phyloP scores from a whole-genome alignment of 2,113 vertebrate genomes.

The Empidonax alnorum region DNA sequence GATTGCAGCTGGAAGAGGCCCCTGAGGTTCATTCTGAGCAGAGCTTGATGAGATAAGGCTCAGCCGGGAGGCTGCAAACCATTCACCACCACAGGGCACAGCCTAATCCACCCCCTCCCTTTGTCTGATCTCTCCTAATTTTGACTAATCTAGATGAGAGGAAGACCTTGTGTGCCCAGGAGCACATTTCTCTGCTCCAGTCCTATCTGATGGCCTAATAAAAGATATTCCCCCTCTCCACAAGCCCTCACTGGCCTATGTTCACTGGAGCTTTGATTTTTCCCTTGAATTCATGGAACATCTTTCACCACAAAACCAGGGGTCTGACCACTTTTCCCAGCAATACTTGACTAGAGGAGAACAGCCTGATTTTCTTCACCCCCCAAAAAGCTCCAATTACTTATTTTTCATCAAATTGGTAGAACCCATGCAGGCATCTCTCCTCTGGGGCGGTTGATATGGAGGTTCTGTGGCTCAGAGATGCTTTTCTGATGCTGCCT shows the following conservation, averaged over 20 bases:
- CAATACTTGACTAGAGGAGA: neutral
- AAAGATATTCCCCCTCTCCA: neutral
- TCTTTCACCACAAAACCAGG: neutral
- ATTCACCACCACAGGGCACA: slow-evolving; percentile 17
- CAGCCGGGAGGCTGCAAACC: slow-evolving; percentile 5
- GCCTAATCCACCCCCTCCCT: neutral
- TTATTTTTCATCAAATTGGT: neutral
- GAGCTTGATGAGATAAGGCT: slow-evolving; percentile 23
- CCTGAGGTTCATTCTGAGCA: slow-evolving; percentile 38
- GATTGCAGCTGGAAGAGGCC: neutral
- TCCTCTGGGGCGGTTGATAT: accelerated
- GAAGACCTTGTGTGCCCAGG: neutral
- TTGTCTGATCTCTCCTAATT: slow-evolving; percentile 42
- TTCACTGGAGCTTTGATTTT: neutral
- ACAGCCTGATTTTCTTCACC: neutral
- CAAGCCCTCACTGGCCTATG: neutral
- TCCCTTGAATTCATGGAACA: neutral
- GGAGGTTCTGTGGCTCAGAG: neutral
- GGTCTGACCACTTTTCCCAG: neutral
- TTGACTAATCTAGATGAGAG: neutral
- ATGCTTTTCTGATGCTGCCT: neutral
- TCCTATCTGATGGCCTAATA: neutral
- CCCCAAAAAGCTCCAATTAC: accelerated
- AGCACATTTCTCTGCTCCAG: neutral
- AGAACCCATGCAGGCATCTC: neutral